Evolutionary conservation across 2,888 invertebrate species (phyloP), one percentile per base, ranked within the genome.

Genomic region (Chrysolina oricalcia): DNA sequence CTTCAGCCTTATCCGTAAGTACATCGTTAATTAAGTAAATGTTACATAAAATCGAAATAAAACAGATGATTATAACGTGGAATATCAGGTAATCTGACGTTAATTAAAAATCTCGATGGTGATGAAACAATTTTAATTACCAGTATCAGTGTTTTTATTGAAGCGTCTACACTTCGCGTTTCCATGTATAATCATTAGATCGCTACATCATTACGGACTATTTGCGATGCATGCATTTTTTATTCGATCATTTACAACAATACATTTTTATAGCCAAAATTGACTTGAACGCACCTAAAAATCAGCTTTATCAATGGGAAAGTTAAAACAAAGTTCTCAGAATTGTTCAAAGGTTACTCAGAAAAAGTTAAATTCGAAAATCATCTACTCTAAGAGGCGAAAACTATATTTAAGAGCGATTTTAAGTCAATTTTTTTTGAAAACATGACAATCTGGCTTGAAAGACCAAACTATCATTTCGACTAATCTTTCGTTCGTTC

Each of bases 41-140:
- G 68, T 73, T 73, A 73, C 50, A 59, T 68, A 73, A 73, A 67
- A 63, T 27, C 67, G 63, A 68, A 59, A 41, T 17, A 40, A 48
- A 62, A 50, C 41, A 27, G 43, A 48, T 64, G 63, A 70, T 56
- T 70, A 59, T 27, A 35, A n/a, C 59, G 59, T 59, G n/a, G n/a
- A 59, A n/a, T n/a, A 59, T 59, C 59, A 59, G 59, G 59, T 50
- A 68, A 67, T 67, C 50, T 9, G 17, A 27, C 23, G 67, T 50
- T 67, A 67, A 68, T 68, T 68, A 53, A 53, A 53, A 19, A 50
- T 68, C 41, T 66, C 41, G 15, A 40, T 63, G 27, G 17, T 73
- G 68, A 68, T 65, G 68, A 68, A 73, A 63, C 68, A 19, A 68
- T 35, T 68, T 68, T 69, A 73, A 73, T 73, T 68, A 17, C 53